These are phyloP conservation scores for Ormia ochracea DNA, from an alignment of 2,888 invertebrate genomes.

Conservation along the genomic window DNA sequence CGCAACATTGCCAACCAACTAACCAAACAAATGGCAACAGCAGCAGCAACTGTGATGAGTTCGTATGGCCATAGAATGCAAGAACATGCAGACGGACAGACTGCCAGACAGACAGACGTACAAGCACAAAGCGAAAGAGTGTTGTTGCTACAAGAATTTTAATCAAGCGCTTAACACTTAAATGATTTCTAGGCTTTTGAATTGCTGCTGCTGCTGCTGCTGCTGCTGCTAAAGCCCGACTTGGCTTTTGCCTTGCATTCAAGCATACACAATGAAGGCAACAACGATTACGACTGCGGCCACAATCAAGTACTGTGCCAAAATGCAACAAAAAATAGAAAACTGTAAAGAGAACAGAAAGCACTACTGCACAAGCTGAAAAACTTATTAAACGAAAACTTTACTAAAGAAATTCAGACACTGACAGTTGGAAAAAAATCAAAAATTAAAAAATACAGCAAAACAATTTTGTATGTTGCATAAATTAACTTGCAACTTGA, in stretches of 20 bases:
- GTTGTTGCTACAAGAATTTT: constrained; percentile 76
- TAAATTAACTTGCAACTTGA: constrained; percentile 61
- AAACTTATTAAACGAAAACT: constrained; percentile 43
- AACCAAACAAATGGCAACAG: constrained; percentile 36
- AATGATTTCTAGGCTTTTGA: constrained; percentile 59
- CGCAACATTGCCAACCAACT: constrained; percentile 58
- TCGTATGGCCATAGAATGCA: constrained; percentile 10
- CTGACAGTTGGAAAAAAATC: background rate
- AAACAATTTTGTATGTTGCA: constrained; percentile 61
- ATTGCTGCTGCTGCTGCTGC: constrained; percentile 4
- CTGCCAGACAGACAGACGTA: constrained; percentile 14
- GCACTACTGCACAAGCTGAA: constrained; percentile 7
- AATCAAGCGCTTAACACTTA: constrained; percentile 75
- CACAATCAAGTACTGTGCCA: constrained; percentile 38
- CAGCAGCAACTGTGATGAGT: background rate
- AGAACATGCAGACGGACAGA: constrained; percentile 22
- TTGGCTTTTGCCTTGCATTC: constrained; percentile 51
- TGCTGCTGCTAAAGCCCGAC: constrained; percentile 34
- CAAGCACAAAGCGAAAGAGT: constrained; percentile 66
- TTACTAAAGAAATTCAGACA: constrained; percentile 39
- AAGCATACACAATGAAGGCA: constrained; percentile 40
- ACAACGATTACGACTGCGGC: background rate
- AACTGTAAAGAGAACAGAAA: background rate
- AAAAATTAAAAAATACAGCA: constrained; percentile 45
- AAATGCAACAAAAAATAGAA: background rate